Percentiles rank a stretch among this genome's conserved stretches.
Conservation (phyloP, 2,888 invertebrate species). For the Mesochorus sp. region DNA sequence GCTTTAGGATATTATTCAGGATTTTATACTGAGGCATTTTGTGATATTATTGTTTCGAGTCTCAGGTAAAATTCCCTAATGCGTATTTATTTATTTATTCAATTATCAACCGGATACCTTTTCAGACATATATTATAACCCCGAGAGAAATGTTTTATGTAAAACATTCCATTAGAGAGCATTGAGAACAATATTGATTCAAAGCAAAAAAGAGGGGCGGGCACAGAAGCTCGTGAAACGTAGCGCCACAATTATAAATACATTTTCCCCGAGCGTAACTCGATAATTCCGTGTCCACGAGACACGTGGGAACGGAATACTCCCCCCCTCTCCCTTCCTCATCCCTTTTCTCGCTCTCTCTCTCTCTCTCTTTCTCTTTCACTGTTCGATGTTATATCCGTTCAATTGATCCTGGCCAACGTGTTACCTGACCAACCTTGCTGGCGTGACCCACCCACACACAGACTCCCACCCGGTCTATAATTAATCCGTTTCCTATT, state of each 20-base stretch:
- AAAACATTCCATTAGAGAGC: slow-evolving; percentile 7
- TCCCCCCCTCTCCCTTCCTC: neutral
- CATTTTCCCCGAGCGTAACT: slow-evolving; percentile 7
- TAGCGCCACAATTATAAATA: slow-evolving; percentile 31
- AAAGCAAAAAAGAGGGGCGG: neutral
- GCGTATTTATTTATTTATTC: slow-evolving; percentile 8
- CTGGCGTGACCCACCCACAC: neutral
- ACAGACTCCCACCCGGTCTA: neutral
- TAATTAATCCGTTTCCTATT: slow-evolving; percentile 23
- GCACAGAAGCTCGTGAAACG: neutral
- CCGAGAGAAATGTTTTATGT: neutral
- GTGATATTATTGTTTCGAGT: too few species aligned
- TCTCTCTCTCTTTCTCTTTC: neutral
- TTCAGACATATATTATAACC: neutral
- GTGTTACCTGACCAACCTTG: neutral
- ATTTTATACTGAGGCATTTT: too few species aligned
- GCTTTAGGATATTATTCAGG: too few species aligned
- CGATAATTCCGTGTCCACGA: slow-evolving; percentile 11
- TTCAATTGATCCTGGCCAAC: slow-evolving; percentile 1
- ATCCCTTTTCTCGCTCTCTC: neutral
- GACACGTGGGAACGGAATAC: slow-evolving; percentile 2
- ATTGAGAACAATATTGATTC: slow-evolving; percentile 11
- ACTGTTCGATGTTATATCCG: slow-evolving; percentile 24
- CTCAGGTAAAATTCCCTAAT: too few species aligned
- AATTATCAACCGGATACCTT: neutral